Base-by-base conservation (phyloP, 1,140 invertebrate species). In the Neodiprion fabricii region DNA sequence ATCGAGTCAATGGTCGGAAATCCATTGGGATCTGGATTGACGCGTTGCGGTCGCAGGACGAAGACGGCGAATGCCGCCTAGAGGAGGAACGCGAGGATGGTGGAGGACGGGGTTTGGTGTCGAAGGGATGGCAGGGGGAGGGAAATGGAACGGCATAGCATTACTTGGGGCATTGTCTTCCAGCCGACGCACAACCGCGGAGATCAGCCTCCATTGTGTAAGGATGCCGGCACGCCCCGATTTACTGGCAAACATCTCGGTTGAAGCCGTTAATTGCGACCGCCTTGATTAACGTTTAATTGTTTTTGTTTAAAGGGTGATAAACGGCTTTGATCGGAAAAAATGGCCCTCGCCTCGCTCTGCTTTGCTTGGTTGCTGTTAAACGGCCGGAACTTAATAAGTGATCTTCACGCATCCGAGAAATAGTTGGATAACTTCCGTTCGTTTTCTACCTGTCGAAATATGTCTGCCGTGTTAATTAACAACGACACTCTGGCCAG, bases 121-220 rank as follows among this genome's bases (percentile, higher is more conserved):
- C 47, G 1, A 1, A 23, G 73, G 48, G 48, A n/a, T 69, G 11
- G 53, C n/a, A 68, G 49, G 67, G 23, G 1, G n/a, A 40, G 66
- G 67, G 53, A 70, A 17, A 68, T 48, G 73, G 65, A 74, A 78
- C 47, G 73, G 14, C 79, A 79, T 78, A 78, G 78, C 79, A 84
- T 84, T 81, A 82, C 11, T 17, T 17, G 78, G 77, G 73, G 79
- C 83, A 84, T 84, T 84, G 83, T 84, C 53, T 61, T 61, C 76
- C 76, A 70, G 73, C 70, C 66, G 73, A 67, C 76, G 70, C 73
- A 78, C 73, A 69, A 79, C 74, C 74, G 77, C 74, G 78, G 75
- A 73, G 71, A 71, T 70, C 69, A 23, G 77, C 73, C 17, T 49
- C 2, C 74, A 82, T 81, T 81, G 79, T 82, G 76, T 76, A 66